Evolutionary conservation across 2,888 invertebrate genomes (phyloP).

Genomic region (Xanthorhoe designata): DNA sequence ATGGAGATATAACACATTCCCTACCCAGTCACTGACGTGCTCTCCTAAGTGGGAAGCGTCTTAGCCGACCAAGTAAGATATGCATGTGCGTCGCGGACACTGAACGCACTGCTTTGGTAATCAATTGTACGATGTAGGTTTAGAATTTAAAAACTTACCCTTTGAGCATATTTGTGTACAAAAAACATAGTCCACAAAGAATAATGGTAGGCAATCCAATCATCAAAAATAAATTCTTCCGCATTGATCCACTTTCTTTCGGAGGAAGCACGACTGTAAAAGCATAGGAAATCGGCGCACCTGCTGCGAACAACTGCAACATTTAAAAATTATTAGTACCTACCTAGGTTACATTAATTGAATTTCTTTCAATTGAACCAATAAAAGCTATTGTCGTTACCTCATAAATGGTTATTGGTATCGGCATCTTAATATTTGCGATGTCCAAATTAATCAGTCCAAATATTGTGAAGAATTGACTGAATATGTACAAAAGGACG

Average conservation of each 20-base stretch:
- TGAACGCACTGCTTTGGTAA: background rate
- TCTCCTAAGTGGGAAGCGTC: too few relatives aligned
- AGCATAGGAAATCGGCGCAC: slow-evolving; percentile 78
- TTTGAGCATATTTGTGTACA: slow-evolving; percentile 79
- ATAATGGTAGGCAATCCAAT: slow-evolving; percentile 71
- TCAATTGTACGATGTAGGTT: background rate
- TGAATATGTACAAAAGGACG: slow-evolving; percentile 75
- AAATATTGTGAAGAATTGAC: slow-evolving; percentile 79
- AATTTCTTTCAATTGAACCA: background rate
- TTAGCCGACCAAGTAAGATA: too few relatives aligned
- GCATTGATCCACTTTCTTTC: slow-evolving; percentile 64
- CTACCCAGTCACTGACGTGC: too few relatives aligned
- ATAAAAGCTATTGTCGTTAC: slow-evolving; percentile 50
- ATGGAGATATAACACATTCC: background rate
- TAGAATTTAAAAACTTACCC: slow-evolving; percentile 57
- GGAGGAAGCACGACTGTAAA: slow-evolving; percentile 69
- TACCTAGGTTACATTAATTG: background rate
- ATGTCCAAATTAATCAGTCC: slow-evolving; percentile 79
- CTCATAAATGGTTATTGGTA: slow-evolving; percentile 77
- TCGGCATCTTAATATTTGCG: slow-evolving; percentile 75
- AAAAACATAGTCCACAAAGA: slow-evolving; percentile 72
- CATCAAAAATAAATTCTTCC: slow-evolving; percentile 69
- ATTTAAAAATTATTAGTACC: background rate
- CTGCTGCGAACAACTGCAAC: slow-evolving; percentile 75
- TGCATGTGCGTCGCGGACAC: too few relatives aligned